Base-by-base conservation (phyloP, 2,888 invertebrate species). In the Ptilodon capucinus region DNA sequence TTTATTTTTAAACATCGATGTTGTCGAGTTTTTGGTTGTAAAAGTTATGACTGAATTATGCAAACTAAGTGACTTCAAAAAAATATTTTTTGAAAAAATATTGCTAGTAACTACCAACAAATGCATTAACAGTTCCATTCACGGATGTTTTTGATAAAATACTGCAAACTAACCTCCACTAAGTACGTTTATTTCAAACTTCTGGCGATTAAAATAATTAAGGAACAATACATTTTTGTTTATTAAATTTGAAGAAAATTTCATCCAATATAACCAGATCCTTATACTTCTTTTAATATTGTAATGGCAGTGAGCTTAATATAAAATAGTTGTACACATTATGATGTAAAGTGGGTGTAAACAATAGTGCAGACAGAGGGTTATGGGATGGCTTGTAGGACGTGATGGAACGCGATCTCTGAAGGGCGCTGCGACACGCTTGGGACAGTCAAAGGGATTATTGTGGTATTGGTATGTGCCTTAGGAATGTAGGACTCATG, bases 341-440 rank as follows among this genome's bases (percentile, higher is more conserved):
- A 68, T 77, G 58, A 81, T 81, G 80, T 76, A 78, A 80, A 80
- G 48, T 66, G 77, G 76, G 59, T 62, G 74, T 65, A 71, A 74
- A 80, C 80, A 79, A 79, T 72, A 57, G 51, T 42, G 44, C 44
- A 45, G 63, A 55, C n/a, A n/a, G 32, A 7, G 14, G 2, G 30
- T 3, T 30, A 9, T 14, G 71, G n/a, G n/a, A n/a, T n/a, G n/a
- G n/a, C n/a, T n/a, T 50, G 44, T 21, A 17, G 51, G 62, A 79
- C 84, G 86, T 82, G 85, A 76, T 50, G 73, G 84, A 74, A 81
- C 76, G 81, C 62, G 35, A 54, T 52, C 55, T 57, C 57, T 9
- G 17, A 2, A 4, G 11, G 35, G 35, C 14, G 35, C 35, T 35
- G 35, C 2, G 32, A 32, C 32, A 32, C 14, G 32, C 32, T 14